These are phyloP conservation scores for Hanleya hanleyi DNA, from an alignment of 2,888 invertebrate species.

Conservation along the genomic window DNA sequence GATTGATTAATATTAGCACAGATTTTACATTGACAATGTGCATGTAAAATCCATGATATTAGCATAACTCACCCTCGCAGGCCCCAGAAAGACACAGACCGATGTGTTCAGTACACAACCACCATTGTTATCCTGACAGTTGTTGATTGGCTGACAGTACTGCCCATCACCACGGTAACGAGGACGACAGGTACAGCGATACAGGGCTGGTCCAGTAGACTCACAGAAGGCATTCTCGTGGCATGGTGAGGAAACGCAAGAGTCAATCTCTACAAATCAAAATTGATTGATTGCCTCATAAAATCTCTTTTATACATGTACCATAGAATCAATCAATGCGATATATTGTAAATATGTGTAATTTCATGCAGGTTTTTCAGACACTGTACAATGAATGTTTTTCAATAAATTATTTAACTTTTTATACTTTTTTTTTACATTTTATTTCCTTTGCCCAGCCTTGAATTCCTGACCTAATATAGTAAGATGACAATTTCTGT, in stretches of 20 bases:
- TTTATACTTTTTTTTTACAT: not conserved
- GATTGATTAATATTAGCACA: no score
- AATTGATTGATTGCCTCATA: not conserved
- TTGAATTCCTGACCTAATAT: no score
- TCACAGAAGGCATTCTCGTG: constrained; percentile 50
- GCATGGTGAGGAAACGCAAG: constrained; percentile 44
- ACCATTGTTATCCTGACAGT: constrained; percentile 57
- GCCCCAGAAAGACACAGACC: constrained; percentile 50
- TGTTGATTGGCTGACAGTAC: constrained; percentile 57
- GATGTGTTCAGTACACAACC: constrained; percentile 55
- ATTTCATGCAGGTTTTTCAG: no score
- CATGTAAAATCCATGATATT: no score
- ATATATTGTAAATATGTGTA: no score
- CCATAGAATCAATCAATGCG: no score
- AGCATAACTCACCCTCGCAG: constrained; percentile 55
- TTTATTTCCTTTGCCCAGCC: not conserved
- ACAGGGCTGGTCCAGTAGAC: constrained; percentile 36
- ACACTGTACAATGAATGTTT: no score
- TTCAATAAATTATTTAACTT: not conserved
- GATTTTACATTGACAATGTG: no score
- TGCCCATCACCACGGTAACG: constrained; percentile 62
- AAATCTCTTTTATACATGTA: not conserved
- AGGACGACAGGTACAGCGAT: constrained; percentile 52
- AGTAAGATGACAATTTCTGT: no score
- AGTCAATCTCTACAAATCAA: constrained; percentile 36